Base-by-base conservation (phyloP, 2,888 invertebrate genomes). In the Pterobdella sp. region DNA sequence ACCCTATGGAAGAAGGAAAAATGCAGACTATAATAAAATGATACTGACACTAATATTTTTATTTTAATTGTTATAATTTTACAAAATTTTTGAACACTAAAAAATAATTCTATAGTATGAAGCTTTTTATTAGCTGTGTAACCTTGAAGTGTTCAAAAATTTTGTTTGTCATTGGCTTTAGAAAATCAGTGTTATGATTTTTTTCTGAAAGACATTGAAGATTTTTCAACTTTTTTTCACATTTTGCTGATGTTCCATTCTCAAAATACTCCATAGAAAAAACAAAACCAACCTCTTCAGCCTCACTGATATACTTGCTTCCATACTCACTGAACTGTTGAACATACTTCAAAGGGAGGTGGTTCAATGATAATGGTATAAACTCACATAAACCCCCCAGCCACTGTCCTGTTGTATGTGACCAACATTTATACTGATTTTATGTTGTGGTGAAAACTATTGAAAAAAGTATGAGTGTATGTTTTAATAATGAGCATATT, bases 341-440 rank as follows among this genome's bases (percentile, higher is more conserved):
- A 18, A 67, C 60, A 18, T 66, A 65, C 26, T 18, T 26, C 0
- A 37, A 60, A 32, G 75, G 92, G 90, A 34, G n/a, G n/a, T 68
- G 56, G 29, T 75, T 72, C 7, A 74, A 18, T 14, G 74, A 71
- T 10, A 94, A 76, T 10, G 90, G 81, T 0, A 92, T 92, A 85
- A 90, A 93, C 82, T 90, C 89, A 81, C 88, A 87, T 1, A 83
- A 82, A 80, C 91, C 91, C 18, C 91, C 92, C 26, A 78, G 56
- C 73, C 79, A 78, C 73, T 79, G 87, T 82, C 67, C 87, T 85
- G 56, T 82, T 84, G 35, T 76, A 77, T 77, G 49, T 1, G 49
- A 34, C 66, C 35, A 31, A 67, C 4, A 31, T 32, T 70, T 29
- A 36, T 37, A n/a, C n/a, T n/a, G n/a, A 67, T 67, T 14, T 32